Evolutionary conservation across 2,113 vertebrate genomes (phyloP).

Genomic region (Anarhynchus alexandrinus): DNA sequence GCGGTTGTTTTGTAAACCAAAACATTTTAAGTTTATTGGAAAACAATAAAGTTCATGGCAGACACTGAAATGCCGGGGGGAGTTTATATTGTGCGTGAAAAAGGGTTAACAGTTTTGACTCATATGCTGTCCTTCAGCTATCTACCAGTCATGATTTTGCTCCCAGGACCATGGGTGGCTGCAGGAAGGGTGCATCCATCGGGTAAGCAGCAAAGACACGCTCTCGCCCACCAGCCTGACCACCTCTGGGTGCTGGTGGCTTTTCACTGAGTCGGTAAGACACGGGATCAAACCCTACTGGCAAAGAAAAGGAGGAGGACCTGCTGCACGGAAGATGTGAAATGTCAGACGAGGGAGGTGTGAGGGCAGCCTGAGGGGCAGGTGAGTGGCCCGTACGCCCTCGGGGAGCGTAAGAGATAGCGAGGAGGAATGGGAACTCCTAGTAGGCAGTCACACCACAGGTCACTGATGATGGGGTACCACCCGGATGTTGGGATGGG

Average conservation of each 20-base stretch:
- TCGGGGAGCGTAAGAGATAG: rapidly evolving
- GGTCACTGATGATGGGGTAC: no score
- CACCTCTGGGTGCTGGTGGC: no score
- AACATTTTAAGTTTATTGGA: background rate
- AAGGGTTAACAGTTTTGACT: background rate
- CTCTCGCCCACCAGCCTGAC: rapidly evolving
- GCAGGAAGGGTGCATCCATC: background rate
- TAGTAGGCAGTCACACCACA: background rate
- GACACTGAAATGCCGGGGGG: background rate
- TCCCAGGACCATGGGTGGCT: background rate
- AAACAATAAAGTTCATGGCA: background rate
- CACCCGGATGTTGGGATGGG: background rate
- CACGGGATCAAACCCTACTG: background rate
- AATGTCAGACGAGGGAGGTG: background rate
- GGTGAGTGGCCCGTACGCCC: rapidly evolving
- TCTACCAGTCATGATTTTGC: background rate
- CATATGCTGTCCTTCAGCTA: background rate
- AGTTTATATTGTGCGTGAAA: background rate
- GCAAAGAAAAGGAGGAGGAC: background rate
- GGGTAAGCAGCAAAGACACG: background rate
- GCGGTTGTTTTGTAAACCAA: background rate
- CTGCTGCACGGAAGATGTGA: background rate
- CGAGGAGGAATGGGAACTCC: background rate
- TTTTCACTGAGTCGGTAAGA: background rate
- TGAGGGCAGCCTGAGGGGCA: rapidly evolving